These are phyloP conservation scores for Oncopodura yosiiana DNA, from an alignment of 1,140 invertebrate genomes.

Conservation along the genomic window DNA sequence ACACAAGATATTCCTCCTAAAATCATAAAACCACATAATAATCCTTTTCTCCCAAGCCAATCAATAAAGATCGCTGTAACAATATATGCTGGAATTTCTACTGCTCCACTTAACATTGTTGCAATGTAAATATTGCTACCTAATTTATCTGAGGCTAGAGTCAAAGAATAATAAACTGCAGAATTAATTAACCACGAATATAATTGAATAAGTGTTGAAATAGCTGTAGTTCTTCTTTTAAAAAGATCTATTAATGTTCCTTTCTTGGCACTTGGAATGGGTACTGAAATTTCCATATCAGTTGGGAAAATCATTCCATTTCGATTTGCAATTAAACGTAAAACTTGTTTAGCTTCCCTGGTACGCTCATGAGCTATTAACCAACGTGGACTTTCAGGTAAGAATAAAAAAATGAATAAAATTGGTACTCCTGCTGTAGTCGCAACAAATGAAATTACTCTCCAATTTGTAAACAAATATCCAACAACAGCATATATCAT, in stretches of 20 bases:
- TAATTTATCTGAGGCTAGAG: conserved; percentile 23
- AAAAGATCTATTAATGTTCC: conserved; percentile 11
- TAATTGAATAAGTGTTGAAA: conserved; percentile 22
- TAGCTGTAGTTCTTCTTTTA: conserved; percentile 1
- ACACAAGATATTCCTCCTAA: conserved; percentile 29
- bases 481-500: conserved; percentile 18
- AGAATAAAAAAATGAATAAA: conserved; percentile 18
- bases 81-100: conserved; percentile 33
- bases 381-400: conserved; percentile 33
- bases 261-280: conserved; percentile 7
- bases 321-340: conserved; percentile 15
- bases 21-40: conserved; percentile 28
- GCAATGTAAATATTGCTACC: conserved; percentile 27
- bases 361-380: conserved; percentile 20
- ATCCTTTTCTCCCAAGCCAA: conserved; percentile 24
- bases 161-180: conserved; percentile 31
- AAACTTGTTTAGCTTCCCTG: conserved; percentile 16
- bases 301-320: conserved; percentile 23
- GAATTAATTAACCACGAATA: conserved; percentile 27
- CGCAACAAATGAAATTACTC: conserved; percentile 16
- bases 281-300: conserved; percentile 21
- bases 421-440: conserved; percentile 15
- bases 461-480: conserved; percentile 23
- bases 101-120: conserved; percentile 27
- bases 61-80: conserved; percentile 30